These are phyloP conservation scores for Ceryle rudis DNA, from an alignment of 2,797 vertebrate genomes.

Conservation along the genomic window DNA sequence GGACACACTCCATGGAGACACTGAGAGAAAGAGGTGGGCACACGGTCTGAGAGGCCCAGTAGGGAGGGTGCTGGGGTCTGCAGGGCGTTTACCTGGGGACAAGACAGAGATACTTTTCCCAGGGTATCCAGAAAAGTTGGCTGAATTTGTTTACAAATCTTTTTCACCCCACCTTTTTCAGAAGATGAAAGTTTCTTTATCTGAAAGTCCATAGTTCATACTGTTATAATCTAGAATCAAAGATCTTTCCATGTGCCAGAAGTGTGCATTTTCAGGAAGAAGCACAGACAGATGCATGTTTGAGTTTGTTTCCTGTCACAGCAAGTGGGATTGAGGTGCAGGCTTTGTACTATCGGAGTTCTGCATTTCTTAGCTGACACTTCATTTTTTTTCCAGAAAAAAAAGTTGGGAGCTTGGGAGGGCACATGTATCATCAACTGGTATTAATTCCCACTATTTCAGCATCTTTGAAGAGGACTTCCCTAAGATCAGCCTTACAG, in stretches of 20 bases:
- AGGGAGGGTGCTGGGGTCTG: neutral
- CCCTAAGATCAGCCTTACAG: neutral
- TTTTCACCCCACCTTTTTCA: neutral
- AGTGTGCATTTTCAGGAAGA: neutral
- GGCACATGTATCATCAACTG: neutral
- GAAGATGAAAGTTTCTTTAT: neutral
- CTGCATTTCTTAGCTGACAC: neutral
- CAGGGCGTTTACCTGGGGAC: neutral
- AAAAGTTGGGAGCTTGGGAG: neutral
- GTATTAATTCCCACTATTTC: neutral
- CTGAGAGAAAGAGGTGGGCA: neutral
- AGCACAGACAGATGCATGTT: neutral
- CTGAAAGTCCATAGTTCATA: neutral
- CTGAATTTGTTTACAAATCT: neutral
- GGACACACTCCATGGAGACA: neutral
- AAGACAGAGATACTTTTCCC: neutral
- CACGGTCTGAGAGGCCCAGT: accelerated
- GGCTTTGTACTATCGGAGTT: neutral
- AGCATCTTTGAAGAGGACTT: neutral
- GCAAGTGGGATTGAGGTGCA: neutral
- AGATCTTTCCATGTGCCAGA: neutral
- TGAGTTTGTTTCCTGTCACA: neutral
- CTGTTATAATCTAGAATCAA: neutral
- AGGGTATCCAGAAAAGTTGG: neutral
- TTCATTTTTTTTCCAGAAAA: neutral